These are phyloP conservation scores for Pelvicachromis taeniatus DNA, from an alignment of 2,113 vertebrate species.

Conservation along the genomic window DNA sequence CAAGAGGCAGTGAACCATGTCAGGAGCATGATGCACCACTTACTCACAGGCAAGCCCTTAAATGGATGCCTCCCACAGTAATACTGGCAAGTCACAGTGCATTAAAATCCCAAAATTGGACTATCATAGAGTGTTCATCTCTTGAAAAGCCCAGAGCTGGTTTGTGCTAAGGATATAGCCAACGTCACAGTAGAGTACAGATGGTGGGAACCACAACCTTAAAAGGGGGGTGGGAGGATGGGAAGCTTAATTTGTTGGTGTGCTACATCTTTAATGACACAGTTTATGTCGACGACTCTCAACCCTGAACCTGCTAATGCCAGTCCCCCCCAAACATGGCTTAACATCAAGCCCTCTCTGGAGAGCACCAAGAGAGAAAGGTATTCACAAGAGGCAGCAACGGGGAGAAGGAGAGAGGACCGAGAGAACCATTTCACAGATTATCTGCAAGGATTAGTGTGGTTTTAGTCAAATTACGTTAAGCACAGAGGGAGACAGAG, in stretches of 20 bases:
- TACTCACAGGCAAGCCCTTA: slow-evolving; percentile 29
- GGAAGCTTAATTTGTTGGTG: slow-evolving; percentile 71
- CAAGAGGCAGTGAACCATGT: slow-evolving; percentile 12
- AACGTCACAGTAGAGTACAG: slow-evolving; percentile 43
- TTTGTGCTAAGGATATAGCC: neutral
- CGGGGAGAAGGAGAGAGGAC: slow-evolving; percentile 63
- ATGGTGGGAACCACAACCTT: slow-evolving; percentile 34
- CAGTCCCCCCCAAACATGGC: neutral
- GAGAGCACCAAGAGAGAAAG: slow-evolving; percentile 52
- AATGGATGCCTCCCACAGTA: slow-evolving; percentile 8
- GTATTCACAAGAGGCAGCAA: slow-evolving; percentile 66
- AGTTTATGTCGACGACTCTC: slow-evolving; percentile 50
- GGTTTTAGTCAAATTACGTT: slow-evolving; percentile 78
- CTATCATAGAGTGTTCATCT: neutral
- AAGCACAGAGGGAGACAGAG: slow-evolving; percentile 74
- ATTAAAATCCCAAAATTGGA: slow-evolving; percentile 17
- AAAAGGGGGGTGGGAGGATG: slow-evolving; percentile 38
- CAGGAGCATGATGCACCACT: slow-evolving; percentile 33
- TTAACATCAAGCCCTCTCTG: slow-evolving; percentile 48
- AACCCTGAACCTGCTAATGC: slow-evolving; percentile 59
- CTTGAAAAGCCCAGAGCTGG: neutral
- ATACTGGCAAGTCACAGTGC: neutral
- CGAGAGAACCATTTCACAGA: slow-evolving; percentile 76
- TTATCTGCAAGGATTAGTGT: slow-evolving; percentile 77
- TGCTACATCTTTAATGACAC: slow-evolving; percentile 69